phyloP scores from a whole-genome alignment of 2,888 invertebrate genomes.

The Apotomis turbidana region DNA sequence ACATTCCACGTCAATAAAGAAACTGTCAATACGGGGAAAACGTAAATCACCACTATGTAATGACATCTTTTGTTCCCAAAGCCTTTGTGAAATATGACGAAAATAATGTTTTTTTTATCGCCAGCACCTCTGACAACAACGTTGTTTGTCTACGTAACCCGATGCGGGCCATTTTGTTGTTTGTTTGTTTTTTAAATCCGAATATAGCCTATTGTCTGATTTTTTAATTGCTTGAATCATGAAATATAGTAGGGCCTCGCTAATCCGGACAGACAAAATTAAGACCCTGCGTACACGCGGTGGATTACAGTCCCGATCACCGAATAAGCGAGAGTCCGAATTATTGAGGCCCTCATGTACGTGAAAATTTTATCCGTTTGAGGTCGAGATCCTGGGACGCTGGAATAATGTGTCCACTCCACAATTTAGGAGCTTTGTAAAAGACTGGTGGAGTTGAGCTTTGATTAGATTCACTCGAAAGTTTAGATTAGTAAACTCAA shows the following conservation, averaged over 20 bases:
- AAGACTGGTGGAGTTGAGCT: too few species aligned
- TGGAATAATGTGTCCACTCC: too few species aligned
- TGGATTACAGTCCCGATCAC: too few species aligned
- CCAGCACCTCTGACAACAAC: slow-evolving; percentile 47
- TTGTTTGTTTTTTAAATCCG: slow-evolving; percentile 51
- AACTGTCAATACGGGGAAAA: slow-evolving; percentile 22
- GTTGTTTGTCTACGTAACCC: slow-evolving; percentile 55
- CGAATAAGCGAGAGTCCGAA: too few species aligned
- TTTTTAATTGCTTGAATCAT: background rate
- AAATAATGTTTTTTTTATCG: slow-evolving; percentile 49
- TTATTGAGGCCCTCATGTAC: too few species aligned
- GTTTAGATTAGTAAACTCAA: too few species aligned
- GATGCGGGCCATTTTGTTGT: slow-evolving; percentile 53
- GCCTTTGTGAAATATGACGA: slow-evolving; percentile 44
- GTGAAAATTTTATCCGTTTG: too few species aligned
- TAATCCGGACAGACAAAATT: too few species aligned
- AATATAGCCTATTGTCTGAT: slow-evolving; percentile 11
- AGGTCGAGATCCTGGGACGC: too few species aligned
- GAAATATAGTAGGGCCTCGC: background rate
- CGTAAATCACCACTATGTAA: slow-evolving; percentile 39
- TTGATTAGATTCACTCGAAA: too few species aligned
- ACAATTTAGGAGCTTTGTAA: too few species aligned
- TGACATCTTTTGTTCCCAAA: slow-evolving; percentile 43
- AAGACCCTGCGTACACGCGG: too few species aligned
- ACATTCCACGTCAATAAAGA: slow-evolving; percentile 5